phyloP scores from a whole-genome alignment of 2,797 vertebrate genomes.

The Poeciliopsis turneri region DNA sequence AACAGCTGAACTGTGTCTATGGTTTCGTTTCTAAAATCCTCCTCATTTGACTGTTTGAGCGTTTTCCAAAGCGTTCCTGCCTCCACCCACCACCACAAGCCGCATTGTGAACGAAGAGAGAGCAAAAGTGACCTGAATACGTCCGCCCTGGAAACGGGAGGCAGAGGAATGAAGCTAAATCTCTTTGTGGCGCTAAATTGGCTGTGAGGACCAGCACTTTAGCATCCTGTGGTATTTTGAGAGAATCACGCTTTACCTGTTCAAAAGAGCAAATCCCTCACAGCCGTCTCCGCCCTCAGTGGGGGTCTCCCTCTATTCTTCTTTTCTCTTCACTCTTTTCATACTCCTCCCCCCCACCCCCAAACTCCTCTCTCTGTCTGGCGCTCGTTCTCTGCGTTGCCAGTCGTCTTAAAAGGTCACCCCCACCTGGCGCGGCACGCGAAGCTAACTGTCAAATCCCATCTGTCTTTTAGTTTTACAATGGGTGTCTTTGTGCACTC shows the following conservation, averaged over 20 bases:
- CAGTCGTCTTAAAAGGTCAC: slow-evolving; percentile 71
- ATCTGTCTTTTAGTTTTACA: slow-evolving; percentile 51
- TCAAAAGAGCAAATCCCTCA: slow-evolving; percentile 64
- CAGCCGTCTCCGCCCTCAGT: slow-evolving; percentile 35
- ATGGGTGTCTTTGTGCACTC: slow-evolving; percentile 14
- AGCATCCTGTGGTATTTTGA: slow-evolving; percentile 55
- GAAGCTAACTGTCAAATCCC: slow-evolving; percentile 65
- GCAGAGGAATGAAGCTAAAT: slow-evolving; percentile 11
- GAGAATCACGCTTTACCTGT: slow-evolving; percentile 52
- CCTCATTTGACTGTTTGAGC: not conserved
- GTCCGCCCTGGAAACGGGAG: slow-evolving; percentile 2
- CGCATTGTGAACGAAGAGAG: not conserved
- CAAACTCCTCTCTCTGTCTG: slow-evolving; percentile 9
- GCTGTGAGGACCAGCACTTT: slow-evolving; percentile 34
- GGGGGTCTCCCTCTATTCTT: slow-evolving; percentile 31
- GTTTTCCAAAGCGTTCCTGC: not conserved
- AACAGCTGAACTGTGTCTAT: not conserved
- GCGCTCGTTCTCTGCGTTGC: slow-evolving; percentile 37
- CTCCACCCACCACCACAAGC: too few species aligned
- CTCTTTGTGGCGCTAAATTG: slow-evolving; percentile 42
- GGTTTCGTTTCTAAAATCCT: not conserved
- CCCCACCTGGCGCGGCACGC: slow-evolving; percentile 59
- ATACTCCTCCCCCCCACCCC: slow-evolving; percentile 4
- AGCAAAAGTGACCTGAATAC: slow-evolving; percentile 11
- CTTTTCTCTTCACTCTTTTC: slow-evolving; percentile 18